phyloP scores from a whole-genome alignment of 23 tunicate species.

The Styela plicata region DNA sequence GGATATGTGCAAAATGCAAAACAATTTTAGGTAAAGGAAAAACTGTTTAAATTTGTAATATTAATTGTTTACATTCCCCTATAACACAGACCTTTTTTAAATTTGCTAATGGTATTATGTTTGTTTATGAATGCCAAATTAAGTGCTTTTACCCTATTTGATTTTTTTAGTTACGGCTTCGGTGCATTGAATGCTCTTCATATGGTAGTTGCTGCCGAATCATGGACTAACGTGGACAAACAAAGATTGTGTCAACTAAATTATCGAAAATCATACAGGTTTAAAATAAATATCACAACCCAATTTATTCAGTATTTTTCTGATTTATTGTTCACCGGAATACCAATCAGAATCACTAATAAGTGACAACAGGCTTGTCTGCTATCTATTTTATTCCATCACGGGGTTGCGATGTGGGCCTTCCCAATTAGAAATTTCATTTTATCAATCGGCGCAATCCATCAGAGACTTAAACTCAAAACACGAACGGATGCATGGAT shows the following conservation, averaged over 20 bases:
- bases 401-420: no score
- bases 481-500: no score
- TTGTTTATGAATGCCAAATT: no score
- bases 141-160: no score
- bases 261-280: background rate
- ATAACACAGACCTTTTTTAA: background rate
- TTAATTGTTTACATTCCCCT: background rate
- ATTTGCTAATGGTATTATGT: background rate
- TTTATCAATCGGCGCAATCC: no score
- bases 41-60: background rate
- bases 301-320: background rate
- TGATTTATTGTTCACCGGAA: background rate
- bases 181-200: constrained; percentile 32
- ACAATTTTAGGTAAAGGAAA: no score
- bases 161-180: constrained; percentile 22
- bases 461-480: no score
- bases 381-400: no score
- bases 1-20: no score
- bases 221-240: constrained; percentile 13
- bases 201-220: constrained; percentile 5
- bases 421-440: no score
- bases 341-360: background rate
- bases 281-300: background rate
- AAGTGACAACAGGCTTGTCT: background rate
- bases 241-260: background rate